Base-by-base conservation (phyloP, 2,113 vertebrate species). In the Heterotis niloticus region DNA sequence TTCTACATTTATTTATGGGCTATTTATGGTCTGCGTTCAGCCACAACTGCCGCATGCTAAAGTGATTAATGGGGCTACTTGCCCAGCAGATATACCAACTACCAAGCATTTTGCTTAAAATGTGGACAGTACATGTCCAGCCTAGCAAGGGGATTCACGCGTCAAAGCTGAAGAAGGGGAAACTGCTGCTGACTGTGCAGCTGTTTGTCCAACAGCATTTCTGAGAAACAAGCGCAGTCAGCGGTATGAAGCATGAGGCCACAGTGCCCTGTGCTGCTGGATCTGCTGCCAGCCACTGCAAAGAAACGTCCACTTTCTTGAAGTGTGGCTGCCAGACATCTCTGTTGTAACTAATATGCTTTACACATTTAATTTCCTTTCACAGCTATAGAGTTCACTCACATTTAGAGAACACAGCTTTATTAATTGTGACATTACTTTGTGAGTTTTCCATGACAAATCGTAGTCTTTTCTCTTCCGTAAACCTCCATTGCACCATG, bases 111-210 rank as follows among this genome's bases (percentile, higher is more conserved):
- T 44, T 44, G 7, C 7, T 44, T 44, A 44, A 4, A 18, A 44
- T 70, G 57, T 82, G 82, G 83, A 57, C 82, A 77, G 82, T 23
- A 81, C 20, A 28, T n/a, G 13, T 28, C n/a, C 26, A 69, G 57
- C 23, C 24, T 16, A 62, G 17, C 14, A 64, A 28, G 80, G 79
- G 83, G 54, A 84, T 80, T 84, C 65, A 84, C 81, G 77, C 34
- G 29, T 18, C 13, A 23, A 26, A n/a, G 18, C 20, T 64, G 24
- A 56, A 26, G 69, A 1, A 24, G 77, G 80, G 64, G 75, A 84
- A 85, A 82, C 34, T 85, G 76, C 57, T 79, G 87, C 88, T 91
- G 87, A 89, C 70, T 69, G 60, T 75, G 84, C 85, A 89, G 54
- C 52, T 64, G 51, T 44, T n/a, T 10, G 54, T 74, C 54, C 75